A percentile compares a stretch with the other conserved stretches of the same genome.
phyloP scores from a whole-genome alignment of 2,797 vertebrate genomes.

The Sebastes trivittatus region DNA sequence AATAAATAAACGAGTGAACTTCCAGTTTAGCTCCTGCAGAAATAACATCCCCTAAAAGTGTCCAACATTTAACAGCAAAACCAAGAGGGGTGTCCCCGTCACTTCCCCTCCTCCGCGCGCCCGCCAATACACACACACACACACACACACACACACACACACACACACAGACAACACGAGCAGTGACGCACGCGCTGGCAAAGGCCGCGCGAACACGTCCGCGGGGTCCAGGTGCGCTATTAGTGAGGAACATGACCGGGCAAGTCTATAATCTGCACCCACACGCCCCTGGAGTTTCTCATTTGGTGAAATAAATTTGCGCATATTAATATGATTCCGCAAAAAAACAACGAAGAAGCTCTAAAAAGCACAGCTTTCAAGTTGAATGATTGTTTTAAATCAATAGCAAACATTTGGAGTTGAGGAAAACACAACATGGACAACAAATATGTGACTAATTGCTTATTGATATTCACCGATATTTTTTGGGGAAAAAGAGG shows the following conservation, averaged over 20 bases:
- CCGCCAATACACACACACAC: constrained; percentile 41
- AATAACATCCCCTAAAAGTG: constrained; percentile 16
- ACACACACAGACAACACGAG: constrained; percentile 33
- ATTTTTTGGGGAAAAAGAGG: neutral
- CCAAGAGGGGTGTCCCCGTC: constrained; percentile 61
- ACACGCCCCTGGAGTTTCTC: constrained; percentile 68
- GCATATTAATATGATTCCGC: constrained; percentile 61
- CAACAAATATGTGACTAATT: neutral
- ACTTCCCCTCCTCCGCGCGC: constrained; percentile 54
- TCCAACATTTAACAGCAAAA: constrained; percentile 36
- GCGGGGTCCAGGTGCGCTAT: constrained; percentile 81
- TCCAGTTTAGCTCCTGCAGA: neutral
- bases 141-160: neutral
- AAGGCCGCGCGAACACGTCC: constrained; percentile 53
- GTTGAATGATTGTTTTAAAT: constrained; percentile 19
- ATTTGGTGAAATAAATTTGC: constrained; percentile 70
- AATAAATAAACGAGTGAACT: neutral
- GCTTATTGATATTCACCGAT: neutral
- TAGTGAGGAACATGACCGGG: constrained; percentile 79
- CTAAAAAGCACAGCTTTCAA: constrained; percentile 16
- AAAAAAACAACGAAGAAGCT: neutral
- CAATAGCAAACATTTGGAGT: neutral
- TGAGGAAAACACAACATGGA: neutral
- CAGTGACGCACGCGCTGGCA: constrained; percentile 40
- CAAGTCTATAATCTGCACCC: constrained; percentile 73